Evolutionary conservation across 30 jellyfish, hydroid and myxozoan genomes (phyloP).

Genomic region (Aurelia coerulea): DNA sequence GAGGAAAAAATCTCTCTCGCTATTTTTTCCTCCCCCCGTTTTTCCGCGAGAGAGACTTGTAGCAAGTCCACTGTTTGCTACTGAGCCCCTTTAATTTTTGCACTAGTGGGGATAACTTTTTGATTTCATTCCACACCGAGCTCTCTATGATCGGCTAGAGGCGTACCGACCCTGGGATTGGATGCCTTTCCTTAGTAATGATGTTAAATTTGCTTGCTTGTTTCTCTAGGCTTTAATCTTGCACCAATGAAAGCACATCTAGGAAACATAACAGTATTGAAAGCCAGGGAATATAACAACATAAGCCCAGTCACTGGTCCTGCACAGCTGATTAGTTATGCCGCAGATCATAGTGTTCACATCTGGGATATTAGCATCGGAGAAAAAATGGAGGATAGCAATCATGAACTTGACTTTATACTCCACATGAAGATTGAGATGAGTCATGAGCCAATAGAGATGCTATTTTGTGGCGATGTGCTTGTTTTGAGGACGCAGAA

Average conservation of each 20-base stretch:
- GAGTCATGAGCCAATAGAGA: neutral
- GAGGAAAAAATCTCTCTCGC: no score
- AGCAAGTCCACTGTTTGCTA: no score
- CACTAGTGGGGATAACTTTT: no score
- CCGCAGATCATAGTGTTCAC: conserved; percentile 37
- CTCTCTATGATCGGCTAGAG: neutral
- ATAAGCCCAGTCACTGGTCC: neutral
- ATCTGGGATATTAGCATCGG: conserved; percentile 17
- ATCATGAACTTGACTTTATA: neutral
- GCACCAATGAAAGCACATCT: conserved; percentile 56
- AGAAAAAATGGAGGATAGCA: neutral
- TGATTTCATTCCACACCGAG: neutral
- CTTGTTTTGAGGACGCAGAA: neutral
- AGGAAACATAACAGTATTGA: conserved; percentile 33
- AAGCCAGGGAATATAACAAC: conserved; percentile 14
- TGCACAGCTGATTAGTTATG: conserved; percentile 52
- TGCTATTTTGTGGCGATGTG: neutral
- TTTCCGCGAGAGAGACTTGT: no score
- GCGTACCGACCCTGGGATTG: no score
- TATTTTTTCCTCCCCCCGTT: no score
- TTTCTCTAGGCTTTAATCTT: conserved; percentile 15
- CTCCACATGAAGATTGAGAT: conserved; percentile 21
- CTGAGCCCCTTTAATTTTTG: no score
- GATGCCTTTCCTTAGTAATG: no score
- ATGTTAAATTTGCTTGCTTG: no score